These are phyloP conservation scores for Tolypeutes matacus DNA, from an alignment of 2,797 vertebrate species.

Conservation along the genomic window DNA sequence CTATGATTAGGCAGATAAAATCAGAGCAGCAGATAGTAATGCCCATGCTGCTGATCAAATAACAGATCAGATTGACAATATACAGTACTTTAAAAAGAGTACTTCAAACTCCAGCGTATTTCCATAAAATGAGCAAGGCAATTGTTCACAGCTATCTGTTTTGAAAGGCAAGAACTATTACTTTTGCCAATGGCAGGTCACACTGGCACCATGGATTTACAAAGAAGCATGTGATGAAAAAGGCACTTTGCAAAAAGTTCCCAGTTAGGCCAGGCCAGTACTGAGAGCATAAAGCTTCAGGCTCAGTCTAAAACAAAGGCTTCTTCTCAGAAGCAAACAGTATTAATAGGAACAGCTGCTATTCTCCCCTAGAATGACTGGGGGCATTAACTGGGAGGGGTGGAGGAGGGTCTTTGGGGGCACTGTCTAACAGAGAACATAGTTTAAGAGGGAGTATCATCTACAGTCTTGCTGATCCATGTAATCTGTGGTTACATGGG, in stretches of 20 bases:
- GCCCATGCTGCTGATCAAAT: background rate
- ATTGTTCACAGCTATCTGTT: background rate
- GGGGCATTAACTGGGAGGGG: background rate
- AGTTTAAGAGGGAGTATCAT: too few relatives aligned
- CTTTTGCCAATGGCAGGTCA: constrained; percentile 30
- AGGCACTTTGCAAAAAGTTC: background rate
- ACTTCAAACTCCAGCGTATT: background rate
- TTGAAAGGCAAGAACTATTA: background rate
- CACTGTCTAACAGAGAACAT: too few relatives aligned
- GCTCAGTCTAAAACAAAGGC: constrained; percentile 26
- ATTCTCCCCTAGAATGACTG: background rate
- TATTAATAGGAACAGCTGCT: constrained; percentile 9
- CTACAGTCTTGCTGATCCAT: background rate
- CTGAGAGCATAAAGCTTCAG: background rate
- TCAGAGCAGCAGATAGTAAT: background rate
- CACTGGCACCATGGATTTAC: background rate
- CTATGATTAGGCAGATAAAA: background rate
- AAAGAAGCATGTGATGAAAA: constrained; percentile 64
- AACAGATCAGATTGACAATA: background rate
- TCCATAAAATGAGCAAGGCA: background rate
- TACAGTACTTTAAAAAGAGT: background rate
- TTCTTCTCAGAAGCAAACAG: constrained; percentile 38
- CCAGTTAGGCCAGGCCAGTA: background rate
- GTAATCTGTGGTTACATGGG: background rate
- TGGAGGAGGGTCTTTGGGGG: background rate